phyloP scores from a whole-genome alignment of 2,888 invertebrate genomes.

The Hemicrepidius hirtus region DNA sequence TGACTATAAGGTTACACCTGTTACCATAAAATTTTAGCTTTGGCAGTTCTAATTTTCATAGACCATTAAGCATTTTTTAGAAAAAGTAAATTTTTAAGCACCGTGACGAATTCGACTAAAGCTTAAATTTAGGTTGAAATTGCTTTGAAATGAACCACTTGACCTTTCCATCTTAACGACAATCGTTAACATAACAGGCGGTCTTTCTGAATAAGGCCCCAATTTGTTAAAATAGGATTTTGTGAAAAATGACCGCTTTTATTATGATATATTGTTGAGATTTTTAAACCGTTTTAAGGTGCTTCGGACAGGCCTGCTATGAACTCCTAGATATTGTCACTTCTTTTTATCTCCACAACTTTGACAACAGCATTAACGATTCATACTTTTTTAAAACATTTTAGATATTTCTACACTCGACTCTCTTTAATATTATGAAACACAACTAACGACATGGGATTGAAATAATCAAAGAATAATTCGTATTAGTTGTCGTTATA shows the following conservation, averaged over 20 bases:
- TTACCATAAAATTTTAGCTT: conserved; percentile 37
- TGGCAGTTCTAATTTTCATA: conserved; percentile 34
- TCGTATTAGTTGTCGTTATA: not conserved
- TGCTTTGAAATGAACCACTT: conserved; percentile 59
- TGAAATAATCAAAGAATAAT: not conserved
- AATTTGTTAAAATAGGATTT: conserved; percentile 65
- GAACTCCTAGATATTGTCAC: conserved; percentile 20
- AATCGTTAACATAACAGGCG: conserved; percentile 56
- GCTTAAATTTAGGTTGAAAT: conserved; percentile 57
- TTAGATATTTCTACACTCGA: too few relatives aligned
- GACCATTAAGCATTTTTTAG: conserved; percentile 45
- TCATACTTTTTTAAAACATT: too few relatives aligned
- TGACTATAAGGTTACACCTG: conserved; percentile 19
- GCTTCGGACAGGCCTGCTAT: conserved; percentile 5
- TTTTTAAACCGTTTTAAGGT: conserved; percentile 45
- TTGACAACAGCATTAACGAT: not conserved
- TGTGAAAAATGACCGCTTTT: conserved; percentile 66
- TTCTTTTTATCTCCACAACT: not conserved
- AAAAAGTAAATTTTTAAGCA: conserved; percentile 53
- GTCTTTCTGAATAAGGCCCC: conserved; percentile 59
- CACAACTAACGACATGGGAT: too few relatives aligned
- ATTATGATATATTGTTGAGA: conserved; percentile 64
- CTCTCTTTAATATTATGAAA: not conserved
- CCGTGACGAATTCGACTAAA: conserved; percentile 55
- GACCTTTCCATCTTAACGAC: conserved; percentile 59